Evolutionary conservation across 2,888 invertebrate species (phyloP).

Genomic region (Nymphalis urticae): DNA sequence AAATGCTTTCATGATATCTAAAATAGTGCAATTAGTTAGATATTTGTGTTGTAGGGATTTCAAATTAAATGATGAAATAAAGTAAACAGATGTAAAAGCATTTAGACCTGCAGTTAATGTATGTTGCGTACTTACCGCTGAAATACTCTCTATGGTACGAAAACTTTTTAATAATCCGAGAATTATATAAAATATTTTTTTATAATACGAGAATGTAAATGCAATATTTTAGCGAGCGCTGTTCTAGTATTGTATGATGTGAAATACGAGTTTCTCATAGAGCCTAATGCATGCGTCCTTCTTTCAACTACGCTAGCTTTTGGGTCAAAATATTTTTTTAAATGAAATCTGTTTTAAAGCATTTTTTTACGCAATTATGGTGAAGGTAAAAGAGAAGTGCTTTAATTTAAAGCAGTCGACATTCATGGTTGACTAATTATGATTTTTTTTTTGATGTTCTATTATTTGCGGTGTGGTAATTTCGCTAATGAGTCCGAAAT

Average conservation of each 20-base stretch:
- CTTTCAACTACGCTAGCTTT: slow-evolving; percentile 23
- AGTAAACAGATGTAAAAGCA: slow-evolving; percentile 20
- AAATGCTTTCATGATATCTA: background rate
- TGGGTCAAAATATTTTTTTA: slow-evolving; percentile 25
- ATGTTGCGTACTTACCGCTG: slow-evolving; percentile 22
- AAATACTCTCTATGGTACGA: slow-evolving; percentile 20
- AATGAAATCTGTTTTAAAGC: slow-evolving; percentile 12
- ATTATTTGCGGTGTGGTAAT: background rate
- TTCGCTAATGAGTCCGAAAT: slow-evolving; percentile 1
- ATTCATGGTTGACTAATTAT: slow-evolving; percentile 3
- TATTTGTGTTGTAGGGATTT: slow-evolving; percentile 7
- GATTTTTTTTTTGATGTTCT: background rate
- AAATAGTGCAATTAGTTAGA: background rate
- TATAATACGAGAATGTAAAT: slow-evolving; percentile 24
- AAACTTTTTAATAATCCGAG: slow-evolving; percentile 26
- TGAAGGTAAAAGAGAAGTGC: slow-evolving; percentile 10
- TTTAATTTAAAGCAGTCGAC: slow-evolving; percentile 9
- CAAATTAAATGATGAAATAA: slow-evolving; percentile 26
- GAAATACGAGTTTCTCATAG: slow-evolving; percentile 26
- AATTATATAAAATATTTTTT: slow-evolving; percentile 27
- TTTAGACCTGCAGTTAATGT: slow-evolving; percentile 24
- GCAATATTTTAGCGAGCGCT: slow-evolving; percentile 23
- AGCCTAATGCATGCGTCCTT: slow-evolving; percentile 29
- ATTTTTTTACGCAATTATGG: slow-evolving; percentile 19
- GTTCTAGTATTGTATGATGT: slow-evolving; percentile 21